Evolutionary conservation across 53 echinoderm and acorn worm genomes (phyloP).

Genomic region (Holothuria scabra): DNA sequence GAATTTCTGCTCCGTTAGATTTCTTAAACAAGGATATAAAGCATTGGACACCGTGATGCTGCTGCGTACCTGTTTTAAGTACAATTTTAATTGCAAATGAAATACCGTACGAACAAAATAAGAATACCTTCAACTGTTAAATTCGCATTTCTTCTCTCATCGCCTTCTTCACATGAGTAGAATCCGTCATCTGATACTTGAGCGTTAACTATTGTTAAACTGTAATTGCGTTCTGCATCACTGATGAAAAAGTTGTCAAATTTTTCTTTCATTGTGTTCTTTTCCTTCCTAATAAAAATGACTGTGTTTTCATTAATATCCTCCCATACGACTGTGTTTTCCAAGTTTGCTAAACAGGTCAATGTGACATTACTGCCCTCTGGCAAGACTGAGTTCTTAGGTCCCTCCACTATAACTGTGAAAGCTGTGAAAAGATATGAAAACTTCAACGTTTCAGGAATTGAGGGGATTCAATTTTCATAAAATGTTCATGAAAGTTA

Average conservation of each 20-base stretch:
- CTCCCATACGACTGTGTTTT: not conserved
- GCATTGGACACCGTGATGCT: too few relatives aligned
- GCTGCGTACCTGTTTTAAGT: too few relatives aligned
- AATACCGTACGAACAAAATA: too few relatives aligned
- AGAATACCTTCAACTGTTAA: not conserved
- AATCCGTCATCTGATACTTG: not conserved
- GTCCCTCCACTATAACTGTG: not conserved
- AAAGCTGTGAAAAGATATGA: too few relatives aligned
- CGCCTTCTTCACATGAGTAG: not conserved
- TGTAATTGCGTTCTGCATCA: not conserved
- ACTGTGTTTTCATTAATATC: not conserved
- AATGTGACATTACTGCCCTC: not conserved
- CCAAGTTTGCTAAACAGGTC: not conserved
- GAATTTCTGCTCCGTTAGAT: too few relatives aligned
- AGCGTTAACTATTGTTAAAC: not conserved
- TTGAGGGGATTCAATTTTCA: too few relatives aligned
- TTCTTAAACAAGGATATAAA: too few relatives aligned
- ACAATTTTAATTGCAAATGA: too few relatives aligned
- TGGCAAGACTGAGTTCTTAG: not conserved
- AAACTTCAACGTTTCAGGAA: too few relatives aligned
- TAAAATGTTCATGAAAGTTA: too few relatives aligned
- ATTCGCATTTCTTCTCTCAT: not conserved
- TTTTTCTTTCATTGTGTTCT: constrained; percentile 8
- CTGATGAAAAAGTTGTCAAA: constrained; percentile 16
- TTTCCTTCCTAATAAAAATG: not conserved